These are phyloP conservation scores for Ormyrus pomaceus DNA, from an alignment of 2,888 invertebrate genomes.

Conservation along the genomic window DNA sequence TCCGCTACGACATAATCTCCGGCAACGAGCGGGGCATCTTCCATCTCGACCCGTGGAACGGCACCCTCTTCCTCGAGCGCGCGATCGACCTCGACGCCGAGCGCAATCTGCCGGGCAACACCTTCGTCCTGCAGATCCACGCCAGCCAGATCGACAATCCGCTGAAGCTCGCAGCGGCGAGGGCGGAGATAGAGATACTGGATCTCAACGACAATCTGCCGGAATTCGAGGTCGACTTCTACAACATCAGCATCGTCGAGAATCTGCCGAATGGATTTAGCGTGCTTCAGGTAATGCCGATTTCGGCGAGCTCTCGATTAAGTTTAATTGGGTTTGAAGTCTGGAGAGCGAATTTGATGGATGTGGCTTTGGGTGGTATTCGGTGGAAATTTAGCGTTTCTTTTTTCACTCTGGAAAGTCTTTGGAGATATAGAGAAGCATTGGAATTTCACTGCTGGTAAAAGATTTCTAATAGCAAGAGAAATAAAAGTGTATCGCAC, in stretches of 20 bases:
- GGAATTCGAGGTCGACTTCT: slow-evolving; percentile 91
- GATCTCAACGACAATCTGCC: slow-evolving; percentile 91
- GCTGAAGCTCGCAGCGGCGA: slow-evolving; percentile 84
- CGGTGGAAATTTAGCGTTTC: too few relatives aligned
- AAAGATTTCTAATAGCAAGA: too few relatives aligned
- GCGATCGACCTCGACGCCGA: slow-evolving; percentile 90
- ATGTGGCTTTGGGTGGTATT: too few relatives aligned
- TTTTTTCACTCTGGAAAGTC: too few relatives aligned
- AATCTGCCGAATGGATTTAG: slow-evolving; percentile 90
- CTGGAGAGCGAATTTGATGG: too few relatives aligned
- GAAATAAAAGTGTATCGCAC: too few relatives aligned
- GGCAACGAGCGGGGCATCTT: slow-evolving; percentile 89
- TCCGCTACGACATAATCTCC: slow-evolving; percentile 87
- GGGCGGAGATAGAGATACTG: slow-evolving; percentile 84
- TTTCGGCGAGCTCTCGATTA: too few relatives aligned
- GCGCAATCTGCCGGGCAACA: slow-evolving; percentile 84
- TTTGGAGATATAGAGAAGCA: too few relatives aligned
- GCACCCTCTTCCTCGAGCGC: slow-evolving; percentile 85
- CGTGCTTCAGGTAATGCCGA: slow-evolving; percentile 76
- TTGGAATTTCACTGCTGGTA: too few relatives aligned
- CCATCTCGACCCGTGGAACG: slow-evolving; percentile 84
- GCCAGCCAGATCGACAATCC: slow-evolving; percentile 88
- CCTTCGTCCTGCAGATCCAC: slow-evolving; percentile 87
- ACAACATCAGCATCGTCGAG: slow-evolving; percentile 94
- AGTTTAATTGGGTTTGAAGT: too few relatives aligned